These are phyloP conservation scores for Cassiopea andromeda DNA, from an alignment of 30 jellyfish, hydroid and myxozoan genomes.

Conservation along the genomic window DNA sequence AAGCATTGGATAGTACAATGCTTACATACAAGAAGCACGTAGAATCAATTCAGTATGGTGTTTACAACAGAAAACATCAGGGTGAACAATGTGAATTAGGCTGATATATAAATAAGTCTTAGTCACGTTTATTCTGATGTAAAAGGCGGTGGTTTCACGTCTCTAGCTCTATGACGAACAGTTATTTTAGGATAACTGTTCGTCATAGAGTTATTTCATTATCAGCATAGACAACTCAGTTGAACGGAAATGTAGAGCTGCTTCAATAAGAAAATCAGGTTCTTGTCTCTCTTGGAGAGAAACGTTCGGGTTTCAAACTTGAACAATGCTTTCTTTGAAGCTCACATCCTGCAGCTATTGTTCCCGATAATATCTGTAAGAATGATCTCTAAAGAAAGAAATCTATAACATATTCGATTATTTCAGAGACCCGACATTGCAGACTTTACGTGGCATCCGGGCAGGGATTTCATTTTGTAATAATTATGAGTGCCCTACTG, in stretches of 20 bases:
- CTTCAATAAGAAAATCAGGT: not conserved
- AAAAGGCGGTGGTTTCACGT: not conserved
- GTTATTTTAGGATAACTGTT: not conserved
- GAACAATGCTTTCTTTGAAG: not conserved
- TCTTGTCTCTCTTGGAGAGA: not conserved
- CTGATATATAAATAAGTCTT: no score
- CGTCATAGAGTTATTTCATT: not conserved
- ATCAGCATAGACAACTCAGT: not conserved
- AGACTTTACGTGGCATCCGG: not conserved
- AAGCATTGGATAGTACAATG: no score
- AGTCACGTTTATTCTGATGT: not conserved
- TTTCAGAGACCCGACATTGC: not conserved
- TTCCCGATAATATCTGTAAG: not conserved
- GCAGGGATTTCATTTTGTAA: not conserved
- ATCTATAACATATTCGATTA: not conserved
- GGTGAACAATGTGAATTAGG: no score
- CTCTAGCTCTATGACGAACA: not conserved
- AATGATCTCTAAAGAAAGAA: not conserved
- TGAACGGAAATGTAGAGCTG: not conserved
- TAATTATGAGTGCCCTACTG: not conserved
- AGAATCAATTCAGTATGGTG: no score
- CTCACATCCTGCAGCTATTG: not conserved
- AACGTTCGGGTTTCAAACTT: not conserved
- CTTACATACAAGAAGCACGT: no score
- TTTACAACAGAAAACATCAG: no score